Conservation (phyloP, 2,113 vertebrate genomes). For the Pangasianodon hypophthalmus region DNA sequence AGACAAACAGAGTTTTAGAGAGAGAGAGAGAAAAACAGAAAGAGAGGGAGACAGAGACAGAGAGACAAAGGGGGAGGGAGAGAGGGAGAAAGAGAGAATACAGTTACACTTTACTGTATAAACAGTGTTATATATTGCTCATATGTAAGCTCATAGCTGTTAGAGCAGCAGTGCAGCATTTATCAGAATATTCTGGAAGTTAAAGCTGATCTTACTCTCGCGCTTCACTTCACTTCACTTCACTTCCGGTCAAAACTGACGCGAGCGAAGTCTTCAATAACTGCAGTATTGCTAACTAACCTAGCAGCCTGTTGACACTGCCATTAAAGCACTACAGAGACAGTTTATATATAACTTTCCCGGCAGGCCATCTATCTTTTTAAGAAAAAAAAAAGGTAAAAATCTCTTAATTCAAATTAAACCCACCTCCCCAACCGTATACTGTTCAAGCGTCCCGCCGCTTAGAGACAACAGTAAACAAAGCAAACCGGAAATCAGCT, state of each 20-base stretch:
- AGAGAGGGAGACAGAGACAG: background rate
- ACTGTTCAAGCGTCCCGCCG: slow-evolving; percentile 52
- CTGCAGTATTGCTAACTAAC: background rate
- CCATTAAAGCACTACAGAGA: background rate
- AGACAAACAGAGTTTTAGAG: background rate
- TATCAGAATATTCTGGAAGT: background rate
- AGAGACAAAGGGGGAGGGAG: background rate
- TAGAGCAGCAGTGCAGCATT: background rate
- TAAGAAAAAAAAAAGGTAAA: background rate
- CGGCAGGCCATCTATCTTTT: background rate
- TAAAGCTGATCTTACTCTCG: background rate
- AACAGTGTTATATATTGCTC: background rate
- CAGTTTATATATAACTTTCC: background rate
- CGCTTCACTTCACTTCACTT: background rate
- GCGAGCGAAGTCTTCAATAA: background rate
- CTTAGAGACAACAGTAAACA: slow-evolving; percentile 41
- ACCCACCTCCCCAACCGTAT: background rate
- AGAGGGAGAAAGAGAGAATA: background rate
- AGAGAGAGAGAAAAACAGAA: fast-evolving
- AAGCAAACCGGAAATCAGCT: background rate
- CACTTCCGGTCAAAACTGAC: background rate
- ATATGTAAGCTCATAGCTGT: background rate
- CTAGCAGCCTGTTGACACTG: background rate
- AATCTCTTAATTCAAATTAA: background rate
- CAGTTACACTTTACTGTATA: background rate